Conservation (phyloP, 2,888 invertebrate species). For the Rosalia funebris region DNA sequence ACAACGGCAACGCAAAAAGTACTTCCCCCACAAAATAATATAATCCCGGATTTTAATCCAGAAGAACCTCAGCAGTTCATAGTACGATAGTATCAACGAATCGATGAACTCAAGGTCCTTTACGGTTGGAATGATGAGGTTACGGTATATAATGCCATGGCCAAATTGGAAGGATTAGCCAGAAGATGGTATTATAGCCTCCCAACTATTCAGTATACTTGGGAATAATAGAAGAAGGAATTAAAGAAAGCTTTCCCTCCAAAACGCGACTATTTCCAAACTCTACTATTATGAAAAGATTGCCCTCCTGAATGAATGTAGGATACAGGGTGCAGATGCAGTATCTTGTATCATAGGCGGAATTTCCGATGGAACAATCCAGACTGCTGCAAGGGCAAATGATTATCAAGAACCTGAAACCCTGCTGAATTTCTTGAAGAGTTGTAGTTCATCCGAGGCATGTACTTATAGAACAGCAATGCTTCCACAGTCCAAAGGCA, state of each 20-base stretch:
- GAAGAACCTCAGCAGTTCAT: conserved; percentile 14
- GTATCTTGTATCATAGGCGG: conserved; percentile 43
- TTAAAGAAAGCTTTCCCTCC: conserved; percentile 37
- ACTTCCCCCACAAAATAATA: neutral
- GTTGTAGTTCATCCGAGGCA: conserved; percentile 7
- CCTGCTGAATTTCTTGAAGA: conserved; percentile 26
- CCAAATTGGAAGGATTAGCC: conserved; percentile 45
- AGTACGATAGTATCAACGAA: conserved; percentile 27
- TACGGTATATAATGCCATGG: conserved; percentile 42
- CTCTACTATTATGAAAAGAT: conserved; percentile 37
- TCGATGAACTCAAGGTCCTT: conserved; percentile 25
- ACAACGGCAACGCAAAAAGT: neutral
- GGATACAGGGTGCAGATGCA: conserved; percentile 27
- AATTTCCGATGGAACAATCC: conserved; percentile 26
- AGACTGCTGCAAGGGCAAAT: conserved; percentile 30
- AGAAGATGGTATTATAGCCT: conserved; percentile 41
- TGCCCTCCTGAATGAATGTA: conserved; percentile 31
- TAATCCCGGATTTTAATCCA: conserved; percentile 25
- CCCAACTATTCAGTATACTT: conserved; percentile 31
- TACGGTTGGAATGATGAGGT: conserved; percentile 33
- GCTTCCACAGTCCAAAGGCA: neutral
- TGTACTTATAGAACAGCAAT: neutral
- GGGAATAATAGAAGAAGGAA: conserved; percentile 44
- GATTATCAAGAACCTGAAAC: conserved; percentile 25
- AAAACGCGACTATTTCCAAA: conserved; percentile 19